A percentile compares a stretch with the other conserved stretches of the same genome.
These are phyloP conservation scores for Cyanoliseus patagonus DNA, from an alignment of 2,113 vertebrate species.

Conservation along the genomic window DNA sequence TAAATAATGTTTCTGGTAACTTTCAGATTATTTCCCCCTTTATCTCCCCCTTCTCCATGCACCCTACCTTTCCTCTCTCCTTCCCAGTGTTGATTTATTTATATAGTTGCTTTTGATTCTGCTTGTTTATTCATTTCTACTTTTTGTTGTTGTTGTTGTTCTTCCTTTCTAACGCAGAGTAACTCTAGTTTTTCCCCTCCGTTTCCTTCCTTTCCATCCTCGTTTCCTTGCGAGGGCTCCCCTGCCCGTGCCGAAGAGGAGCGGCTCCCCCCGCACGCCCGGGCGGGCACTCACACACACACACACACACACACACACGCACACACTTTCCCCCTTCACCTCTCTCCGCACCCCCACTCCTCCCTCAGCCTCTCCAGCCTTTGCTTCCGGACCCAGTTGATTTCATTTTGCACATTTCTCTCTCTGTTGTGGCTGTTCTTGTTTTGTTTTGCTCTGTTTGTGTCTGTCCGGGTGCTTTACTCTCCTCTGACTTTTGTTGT, in stretches of 20 bases:
- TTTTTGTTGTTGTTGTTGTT: slow-evolving; percentile 36
- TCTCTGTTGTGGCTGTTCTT: slow-evolving; percentile 46
- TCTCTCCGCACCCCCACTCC: slow-evolving; percentile 25
- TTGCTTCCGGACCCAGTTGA: slow-evolving; percentile 45
- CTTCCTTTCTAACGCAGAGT: slow-evolving; percentile 57
- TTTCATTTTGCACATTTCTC: slow-evolving; percentile 59
- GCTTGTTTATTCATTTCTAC: slow-evolving; percentile 63
- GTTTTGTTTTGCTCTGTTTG: slow-evolving; percentile 68
- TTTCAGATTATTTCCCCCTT: slow-evolving; percentile 76
- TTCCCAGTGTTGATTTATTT: slow-evolving; percentile 58
- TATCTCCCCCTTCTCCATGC: background rate
- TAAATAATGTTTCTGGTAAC: slow-evolving; percentile 95
- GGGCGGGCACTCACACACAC: background rate
- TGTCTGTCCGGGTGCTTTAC: slow-evolving; percentile 69
- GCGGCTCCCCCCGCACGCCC: slow-evolving; percentile 29
- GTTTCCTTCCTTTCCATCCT: slow-evolving; percentile 62
- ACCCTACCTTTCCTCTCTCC: slow-evolving; percentile 33
- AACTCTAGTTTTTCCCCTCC: slow-evolving; percentile 53
- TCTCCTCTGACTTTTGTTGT: slow-evolving; percentile 76
- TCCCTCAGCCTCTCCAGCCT: background rate
- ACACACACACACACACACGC: background rate
- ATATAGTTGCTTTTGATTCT: slow-evolving; percentile 70
- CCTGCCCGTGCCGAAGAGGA: slow-evolving; percentile 54
- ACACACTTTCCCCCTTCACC: slow-evolving; percentile 43
- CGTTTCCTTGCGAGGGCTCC: slow-evolving; percentile 52